Evolutionary conservation across 1,140 invertebrate species (phyloP), one percentile per base, ranked within the genome.

Genomic region (Procambarus virginalis): DNA sequence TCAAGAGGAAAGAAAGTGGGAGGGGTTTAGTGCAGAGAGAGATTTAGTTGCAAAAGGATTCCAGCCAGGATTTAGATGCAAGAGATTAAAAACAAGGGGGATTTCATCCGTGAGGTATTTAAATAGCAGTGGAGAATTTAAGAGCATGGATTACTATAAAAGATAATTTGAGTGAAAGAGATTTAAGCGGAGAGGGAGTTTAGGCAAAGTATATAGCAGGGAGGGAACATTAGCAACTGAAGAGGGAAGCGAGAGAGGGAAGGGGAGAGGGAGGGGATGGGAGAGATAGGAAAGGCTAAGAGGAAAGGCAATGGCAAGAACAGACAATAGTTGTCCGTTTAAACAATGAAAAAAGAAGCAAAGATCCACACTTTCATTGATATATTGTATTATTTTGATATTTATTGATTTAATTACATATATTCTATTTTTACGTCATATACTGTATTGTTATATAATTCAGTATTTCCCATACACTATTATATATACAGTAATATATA

Each of bases 111-210:
- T 81, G 45, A 81, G 60, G 79, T 81, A 81, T 81, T 81, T 81
- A 81, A 51, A n/a, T n/a, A 77, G 79, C 22, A 81, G 51, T 55
- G 6, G 80, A 68, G 68, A 82, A 82, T 82, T 82, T 82, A 82
- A 82, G 80, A 68, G 80, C 80, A 48, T 17, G 80, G 80, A 82
- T 82, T 82, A 68, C 80, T 82, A 12, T 17, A 82, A 82, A 82
- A 82, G 80, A 82, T 82, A 82, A 82, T 82, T 68, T 82, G 80
- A 82, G 80, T 82, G 80, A 45, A 55, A 68, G 80, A 82, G 80
- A 82, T 68, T 68, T 82, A 82, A 68, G 68, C 58, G 58, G 58
- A 68, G 80, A 82, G 60, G 58, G 60, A 82, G 20, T 82, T 82
- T 82, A 34, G 58, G 68, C 8, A 10, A 73, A 34, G 6, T 73